Conservation (phyloP, 2,888 invertebrate species). For the Cryptops parisi region DNA sequence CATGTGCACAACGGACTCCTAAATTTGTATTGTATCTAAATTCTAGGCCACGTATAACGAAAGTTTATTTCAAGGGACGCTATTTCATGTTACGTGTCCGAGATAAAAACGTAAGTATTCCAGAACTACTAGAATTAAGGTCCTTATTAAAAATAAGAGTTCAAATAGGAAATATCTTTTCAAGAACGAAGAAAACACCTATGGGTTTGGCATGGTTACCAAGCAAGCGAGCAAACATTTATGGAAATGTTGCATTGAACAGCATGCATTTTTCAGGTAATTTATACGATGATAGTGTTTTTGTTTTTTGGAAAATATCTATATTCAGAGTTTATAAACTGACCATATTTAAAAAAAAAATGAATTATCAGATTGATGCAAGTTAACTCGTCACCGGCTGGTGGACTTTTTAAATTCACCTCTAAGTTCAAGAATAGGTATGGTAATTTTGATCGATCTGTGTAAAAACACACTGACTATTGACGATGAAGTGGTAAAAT, state of each 20-base stretch:
- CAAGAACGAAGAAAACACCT: constrained; percentile 87
- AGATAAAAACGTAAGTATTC: constrained; percentile 76
- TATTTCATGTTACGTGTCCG: constrained; percentile 92
- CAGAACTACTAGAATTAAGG: too few species aligned
- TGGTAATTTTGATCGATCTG: constrained; percentile 18
- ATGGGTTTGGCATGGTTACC: constrained; percentile 85
- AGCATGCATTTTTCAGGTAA: constrained; percentile 53
- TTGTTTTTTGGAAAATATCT: too few species aligned
- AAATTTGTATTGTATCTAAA: constrained; percentile 9
- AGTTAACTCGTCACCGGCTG: constrained; percentile 49
- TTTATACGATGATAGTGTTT: too few species aligned
- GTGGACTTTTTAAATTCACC: constrained; percentile 56
- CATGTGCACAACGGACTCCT: too few species aligned
- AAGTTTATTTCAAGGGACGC: constrained; percentile 90
- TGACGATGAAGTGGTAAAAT: too few species aligned
- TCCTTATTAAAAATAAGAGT: too few species aligned
- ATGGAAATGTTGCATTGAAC: constrained; percentile 92
- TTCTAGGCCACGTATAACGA: constrained; percentile 71
- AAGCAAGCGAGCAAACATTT: constrained; percentile 86
- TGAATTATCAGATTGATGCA: constrained; percentile 54
- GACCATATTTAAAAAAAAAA: background rate
- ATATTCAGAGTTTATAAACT: too few species aligned
- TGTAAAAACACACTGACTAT: too few species aligned
- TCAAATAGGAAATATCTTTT: too few species aligned
- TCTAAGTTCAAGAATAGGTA: constrained; percentile 67